A percentile compares a stretch with the other conserved stretches of the same genome.
These are phyloP conservation scores for Phthorimaea operculella DNA, from an alignment of 1,140 invertebrate genomes.

Conservation along the genomic window DNA sequence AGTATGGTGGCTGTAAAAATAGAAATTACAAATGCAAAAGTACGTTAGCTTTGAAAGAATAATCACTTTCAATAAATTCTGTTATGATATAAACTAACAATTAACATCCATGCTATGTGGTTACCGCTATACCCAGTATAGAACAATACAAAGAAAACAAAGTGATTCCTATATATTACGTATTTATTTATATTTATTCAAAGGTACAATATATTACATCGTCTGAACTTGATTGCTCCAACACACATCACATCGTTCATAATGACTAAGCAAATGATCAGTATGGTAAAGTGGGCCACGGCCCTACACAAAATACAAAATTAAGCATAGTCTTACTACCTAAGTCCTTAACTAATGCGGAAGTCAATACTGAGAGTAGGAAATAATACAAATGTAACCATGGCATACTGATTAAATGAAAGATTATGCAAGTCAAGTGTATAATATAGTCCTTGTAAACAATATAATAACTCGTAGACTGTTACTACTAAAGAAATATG, in stretches of 20 bases:
- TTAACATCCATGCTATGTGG: background rate
- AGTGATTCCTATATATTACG: conserved; percentile 60
- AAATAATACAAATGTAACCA: conserved; percentile 54
- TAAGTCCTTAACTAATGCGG: conserved; percentile 54
- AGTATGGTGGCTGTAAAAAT: too few species aligned
- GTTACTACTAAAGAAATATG: conserved; percentile 48
- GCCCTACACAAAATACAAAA: conserved; percentile 62
- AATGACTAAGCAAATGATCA: conserved; percentile 59
- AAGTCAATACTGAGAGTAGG: conserved; percentile 62
- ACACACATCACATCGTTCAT: conserved; percentile 46
- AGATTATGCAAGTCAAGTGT: conserved; percentile 51
- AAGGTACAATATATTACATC: conserved; percentile 68
- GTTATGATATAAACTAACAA: too few species aligned
- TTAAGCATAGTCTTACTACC: conserved; percentile 56
- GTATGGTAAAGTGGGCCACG: conserved; percentile 48
- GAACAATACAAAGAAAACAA: conserved; percentile 26
- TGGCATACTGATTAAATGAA: conserved; percentile 51
- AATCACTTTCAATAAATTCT: too few species aligned
- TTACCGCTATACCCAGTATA: background rate
- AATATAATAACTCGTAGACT: conserved; percentile 21
- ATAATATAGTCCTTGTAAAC: conserved; percentile 3
- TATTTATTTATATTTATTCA: conserved; percentile 68
- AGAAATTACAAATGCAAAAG: too few species aligned
- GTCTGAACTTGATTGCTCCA: conserved; percentile 49
- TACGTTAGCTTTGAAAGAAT: too few species aligned